Base-by-base conservation (phyloP, 35 echinoderm and acorn worm species). In the Heliocidaris erythrogramma region DNA sequence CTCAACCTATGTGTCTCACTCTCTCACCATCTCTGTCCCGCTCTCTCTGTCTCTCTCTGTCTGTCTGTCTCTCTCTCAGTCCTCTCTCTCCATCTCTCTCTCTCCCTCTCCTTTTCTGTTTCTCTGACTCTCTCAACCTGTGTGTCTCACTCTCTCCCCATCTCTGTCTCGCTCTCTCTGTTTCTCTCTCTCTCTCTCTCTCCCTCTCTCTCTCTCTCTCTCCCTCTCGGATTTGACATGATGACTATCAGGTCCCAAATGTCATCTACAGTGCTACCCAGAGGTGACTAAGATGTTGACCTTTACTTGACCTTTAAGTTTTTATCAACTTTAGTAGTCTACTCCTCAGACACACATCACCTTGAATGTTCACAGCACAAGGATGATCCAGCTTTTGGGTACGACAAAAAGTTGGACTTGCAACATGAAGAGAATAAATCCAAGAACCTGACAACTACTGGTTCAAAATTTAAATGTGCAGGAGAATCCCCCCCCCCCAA, bases 281-380 rank as follows among this genome's bases (percentile, higher is more conserved):
- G 60, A 88, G 47, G 86, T 88, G 86, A 88, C 86, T 88, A 32
- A 88, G 86, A 48, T 17, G 30, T 48, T 88, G 86, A 88, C 86
- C 86, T 88, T 21, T 30, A 88, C 86, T 88, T 88, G 86, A 88
- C 86, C 86, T 88, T 88, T 88, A 48, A 7, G 60, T 8, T 52
- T 21, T 69, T 69, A 69, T 69, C 60, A 69, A 69, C 60, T 69
- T 69, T 18, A 69, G 24, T 69, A 69, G 60, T 69, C 60, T 69
- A 14, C 21, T 69, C 60, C 60, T 69, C 5, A 69, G 60, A 69
- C 35, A 42, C 3, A 42, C 3, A 42, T 42, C 3, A 42, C 60
- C 60, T 69, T 69, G 60, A 27, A 69, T 69, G 17, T 69, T 21
- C 60, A 69, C 60, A 8, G 7, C 49, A 14, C 60, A 21, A 21